Base-by-base conservation (phyloP, 2,888 invertebrate species). In the Xestia rhomboidea region DNA sequence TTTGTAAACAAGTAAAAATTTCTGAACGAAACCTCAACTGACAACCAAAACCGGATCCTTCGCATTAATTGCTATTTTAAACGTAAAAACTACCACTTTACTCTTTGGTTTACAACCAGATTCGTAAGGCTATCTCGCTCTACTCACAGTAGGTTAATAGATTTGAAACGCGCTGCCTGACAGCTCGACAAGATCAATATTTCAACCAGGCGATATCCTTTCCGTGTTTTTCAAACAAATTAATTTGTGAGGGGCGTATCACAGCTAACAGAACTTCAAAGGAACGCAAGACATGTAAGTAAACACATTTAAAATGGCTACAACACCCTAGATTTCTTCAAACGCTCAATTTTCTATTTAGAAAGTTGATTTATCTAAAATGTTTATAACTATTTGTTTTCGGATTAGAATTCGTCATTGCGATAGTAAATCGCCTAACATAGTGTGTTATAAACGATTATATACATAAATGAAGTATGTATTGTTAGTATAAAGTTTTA, bases 221-320 rank as follows among this genome's bases (percentile, higher is more conserved):
- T 77, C 44, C 66, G 73, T 86, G 84, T 88, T 88, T 86, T 87
- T 82, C 13, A 75, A 83, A 79, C 51, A 70, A 77, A 86, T 71
- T 62, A 78, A 57, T 18, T 67, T 70, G 70, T 74, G 49, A 83
- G 78, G 78, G 88, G 87, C 87, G 84, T 84, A 75, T 75, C 75
- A 71, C n/a, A 76, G 27, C 62, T 68, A 18, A 49, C 38, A 72
- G 3, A 68, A 57, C 68, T 71, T 5, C 57, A 62, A 69, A 72
- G 77, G 54, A 73, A 73, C 64, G 77, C 73, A 73, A 68, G 44
- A 77, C 41, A 77, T 70, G 89, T 87, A 85, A 87, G 87, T 83
- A n/a, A 51, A 30, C 4, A 63, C 8, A 68, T 71, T 51, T 18
- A 21, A 13, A 21, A 51, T 30, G 18, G 11, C 13, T 38, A 15